Evolutionary conservation across 2,113 vertebrate species (phyloP).

Genomic region (Terrapene triunguis): DNA sequence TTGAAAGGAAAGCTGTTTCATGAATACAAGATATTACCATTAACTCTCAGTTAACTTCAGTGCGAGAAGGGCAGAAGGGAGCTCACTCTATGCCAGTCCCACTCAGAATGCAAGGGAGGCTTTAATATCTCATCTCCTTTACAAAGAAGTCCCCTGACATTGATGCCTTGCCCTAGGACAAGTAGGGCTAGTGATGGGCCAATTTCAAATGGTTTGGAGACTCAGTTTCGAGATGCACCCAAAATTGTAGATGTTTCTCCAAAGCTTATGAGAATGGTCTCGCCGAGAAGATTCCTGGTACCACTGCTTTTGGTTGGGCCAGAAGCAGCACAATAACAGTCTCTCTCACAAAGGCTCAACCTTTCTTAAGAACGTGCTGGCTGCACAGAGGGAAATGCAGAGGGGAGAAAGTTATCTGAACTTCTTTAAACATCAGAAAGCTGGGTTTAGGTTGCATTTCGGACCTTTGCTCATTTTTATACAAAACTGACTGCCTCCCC

Average conservation of each 20-base stretch:
- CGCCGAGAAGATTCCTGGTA: background rate
- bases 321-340: background rate
- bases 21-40: background rate
- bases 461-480: constrained; percentile 3
- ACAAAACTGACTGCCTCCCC: background rate
- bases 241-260: constrained; percentile 5
- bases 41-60: background rate
- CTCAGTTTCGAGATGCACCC: background rate
- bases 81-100: background rate
- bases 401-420: background rate
- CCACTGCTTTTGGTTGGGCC: background rate
- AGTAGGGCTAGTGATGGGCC: background rate
- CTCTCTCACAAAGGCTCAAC: background rate
- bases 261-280: background rate
- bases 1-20: background rate
- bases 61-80: background rate
- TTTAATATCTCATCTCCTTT: background rate
- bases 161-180: background rate
- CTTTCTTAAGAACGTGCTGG: background rate
- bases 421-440: background rate
- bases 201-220: background rate
- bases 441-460: background rate
- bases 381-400: background rate
- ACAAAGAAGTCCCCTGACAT: background rate
- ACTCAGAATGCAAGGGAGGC: background rate